Base-by-base conservation (phyloP, 1,140 invertebrate genomes). In the Eriocheir sinensis region DNA sequence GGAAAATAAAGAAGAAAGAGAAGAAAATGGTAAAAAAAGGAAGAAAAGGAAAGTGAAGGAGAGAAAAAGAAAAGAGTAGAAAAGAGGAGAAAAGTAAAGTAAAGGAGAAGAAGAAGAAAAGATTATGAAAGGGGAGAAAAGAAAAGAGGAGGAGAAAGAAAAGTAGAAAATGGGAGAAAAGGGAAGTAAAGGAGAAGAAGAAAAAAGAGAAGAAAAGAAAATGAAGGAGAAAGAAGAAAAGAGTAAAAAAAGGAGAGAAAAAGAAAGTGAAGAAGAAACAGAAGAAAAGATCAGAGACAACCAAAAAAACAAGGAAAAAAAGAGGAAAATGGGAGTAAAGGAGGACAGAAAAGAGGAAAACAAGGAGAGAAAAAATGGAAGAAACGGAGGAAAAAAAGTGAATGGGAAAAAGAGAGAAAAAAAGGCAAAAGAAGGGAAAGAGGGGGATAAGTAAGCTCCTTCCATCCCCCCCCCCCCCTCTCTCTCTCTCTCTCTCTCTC, bases 61-160 rank as follows among this genome's bases (percentile, higher is more conserved):
- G 36, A 30, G n/a, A 27, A 83, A 34, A 8, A 8, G n/a, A n/a
- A 72, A n/a, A 72, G 60, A 72, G n/a, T 15, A n/a, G 60, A n/a
- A n/a, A n/a, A n/a, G 60, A n/a, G 12, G 12, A 72, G n/a, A 72
- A 72, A n/a, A 72, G n/a, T 72, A n/a, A 72, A 15, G 60, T 15
- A n/a, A 72, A 72, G n/a, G n/a, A n/a, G 12, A n/a, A n/a, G 60
- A n/a, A n/a, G n/a, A n/a, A n/a, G n/a, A n/a, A n/a, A n/a, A n/a
- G n/a, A n/a, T n/a, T n/a, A n/a, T n/a, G 72, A 79, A 79, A 30
- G 30, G 81, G 32, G 81, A 30, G 32, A 38, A 38, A 38, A 3
- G 40, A 89, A 86, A n/a, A 83, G 80, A n/a, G 80, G 80, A 38
- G 36, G 80, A 83, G 12, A 17, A 83, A 38, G 30, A n/a, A 34